Evolutionary conservation across 2,888 invertebrate species (phyloP).

Genomic region (Dyspetes luteomarginatus): DNA sequence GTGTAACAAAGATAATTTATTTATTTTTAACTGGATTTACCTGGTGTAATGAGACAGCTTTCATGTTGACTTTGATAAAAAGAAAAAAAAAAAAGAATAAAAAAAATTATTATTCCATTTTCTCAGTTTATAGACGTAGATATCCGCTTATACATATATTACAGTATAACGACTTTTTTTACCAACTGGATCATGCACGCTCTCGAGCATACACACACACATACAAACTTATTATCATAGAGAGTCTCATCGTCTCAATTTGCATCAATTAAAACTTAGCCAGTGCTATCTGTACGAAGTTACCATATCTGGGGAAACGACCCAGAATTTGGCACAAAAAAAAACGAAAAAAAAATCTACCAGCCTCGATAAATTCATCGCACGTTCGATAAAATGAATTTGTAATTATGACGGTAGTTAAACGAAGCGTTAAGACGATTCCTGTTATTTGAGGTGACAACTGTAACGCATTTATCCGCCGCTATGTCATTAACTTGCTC

Average conservation of each 20-base stretch:
- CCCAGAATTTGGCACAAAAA: not conserved
- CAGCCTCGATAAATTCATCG: conserved; percentile 4
- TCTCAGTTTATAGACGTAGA: not conserved
- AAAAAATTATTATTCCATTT: no score
- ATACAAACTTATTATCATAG: not conserved
- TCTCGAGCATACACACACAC: not conserved
- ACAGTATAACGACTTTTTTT: conserved; percentile 45
- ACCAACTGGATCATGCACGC: conserved; percentile 18
- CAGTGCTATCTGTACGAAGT: conserved; percentile 26
- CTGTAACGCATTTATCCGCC: not conserved
- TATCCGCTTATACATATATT: conserved; percentile 22
- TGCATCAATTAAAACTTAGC: conserved; percentile 60
- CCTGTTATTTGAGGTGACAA: conserved; percentile 36
- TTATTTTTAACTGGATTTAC: conserved; percentile 38
- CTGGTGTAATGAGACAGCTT: conserved; percentile 30
- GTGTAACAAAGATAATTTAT: conserved; percentile 4
- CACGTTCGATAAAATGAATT: conserved; percentile 9
- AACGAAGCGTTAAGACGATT: conserved; percentile 50
- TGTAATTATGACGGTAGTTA: conserved; percentile 21
- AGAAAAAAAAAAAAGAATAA: conserved; percentile 21
- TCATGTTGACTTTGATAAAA: conserved; percentile 43
- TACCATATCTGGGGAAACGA: conserved; percentile 38
- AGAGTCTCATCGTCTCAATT: conserved; percentile 44
- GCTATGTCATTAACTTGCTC: no score
- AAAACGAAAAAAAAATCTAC: conserved; percentile 28